A percentile compares a stretch with the other conserved stretches of the same genome.
Conservation (phyloP, 2,797 vertebrate species). For the Acestrorhynchus altus region DNA sequence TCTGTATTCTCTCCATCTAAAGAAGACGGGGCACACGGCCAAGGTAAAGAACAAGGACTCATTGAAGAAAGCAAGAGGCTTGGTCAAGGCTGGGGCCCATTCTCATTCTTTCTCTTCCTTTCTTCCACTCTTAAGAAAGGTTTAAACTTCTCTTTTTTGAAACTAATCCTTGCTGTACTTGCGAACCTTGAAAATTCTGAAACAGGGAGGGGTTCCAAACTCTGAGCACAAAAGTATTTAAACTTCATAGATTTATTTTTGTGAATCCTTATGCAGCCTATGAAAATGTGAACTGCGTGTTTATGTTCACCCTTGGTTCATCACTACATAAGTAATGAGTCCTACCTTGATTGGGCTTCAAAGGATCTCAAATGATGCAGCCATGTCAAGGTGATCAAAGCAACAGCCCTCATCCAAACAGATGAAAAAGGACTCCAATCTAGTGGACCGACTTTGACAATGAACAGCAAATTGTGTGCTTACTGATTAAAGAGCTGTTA, state of each 20-base stretch:
- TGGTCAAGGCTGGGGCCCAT: conserved; percentile 73
- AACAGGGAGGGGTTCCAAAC: background rate
- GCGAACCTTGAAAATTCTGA: background rate
- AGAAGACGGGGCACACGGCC: conserved; percentile 76
- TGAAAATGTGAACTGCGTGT: background rate
- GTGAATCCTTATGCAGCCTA: background rate
- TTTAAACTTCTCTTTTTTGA: conserved; percentile 57
- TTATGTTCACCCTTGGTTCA: background rate
- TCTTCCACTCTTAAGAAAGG: conserved; percentile 44
- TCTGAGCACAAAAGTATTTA: background rate
- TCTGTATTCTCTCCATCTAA: conserved; percentile 76
- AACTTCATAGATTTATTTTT: background rate
- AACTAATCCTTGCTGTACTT: conserved; percentile 11
- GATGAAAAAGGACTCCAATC: background rate
- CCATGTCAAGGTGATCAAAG: background rate
- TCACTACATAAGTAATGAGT: background rate
- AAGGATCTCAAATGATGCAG: background rate
- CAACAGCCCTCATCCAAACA: background rate
- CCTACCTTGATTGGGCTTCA: background rate
- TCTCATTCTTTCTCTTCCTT: conserved; percentile 65
- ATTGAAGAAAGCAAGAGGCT: conserved; percentile 79
- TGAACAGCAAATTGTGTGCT: background rate
- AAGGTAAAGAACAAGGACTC: conserved; percentile 82
- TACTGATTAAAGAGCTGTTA: background rate
- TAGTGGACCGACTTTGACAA: background rate